Evolutionary conservation across 2,113 vertebrate genomes (phyloP), one percentile per base, ranked within the genome.

Genomic region (Junco hyemalis): DNA sequence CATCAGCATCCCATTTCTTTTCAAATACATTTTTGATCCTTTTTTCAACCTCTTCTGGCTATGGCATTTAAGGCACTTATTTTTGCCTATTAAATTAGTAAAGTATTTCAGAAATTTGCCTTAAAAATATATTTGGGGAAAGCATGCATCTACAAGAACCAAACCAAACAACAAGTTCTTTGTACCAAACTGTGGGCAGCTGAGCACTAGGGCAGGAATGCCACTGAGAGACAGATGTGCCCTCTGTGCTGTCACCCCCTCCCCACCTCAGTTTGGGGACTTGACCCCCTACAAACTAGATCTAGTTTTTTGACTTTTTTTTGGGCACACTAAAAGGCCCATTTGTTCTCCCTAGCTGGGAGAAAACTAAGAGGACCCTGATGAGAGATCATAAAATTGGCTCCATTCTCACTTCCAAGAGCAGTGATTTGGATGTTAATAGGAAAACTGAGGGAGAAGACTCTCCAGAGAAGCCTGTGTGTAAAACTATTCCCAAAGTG

Each of bases 311-410:
- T 82, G 63, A 90, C 63, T 87, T 85, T 40, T 40, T 40, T 69
- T 45, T 80, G 79, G 36, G 66, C 63, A 73, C 45, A 64, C 45
- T 88, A 70, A 76, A 93, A 92, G 42, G 40, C 28, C 71, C 74
- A 80, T 96, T 96, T 95, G 70, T 88, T 95, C 83, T 82, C 66
- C 64, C 36, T 50, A 65, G 66, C 59, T 94, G 85, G 1, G 12
- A 87, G 44, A 69, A 64, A 48, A 72, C 40, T 57, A 38, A 33
- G 63, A 86, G 50, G 57, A 93, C 28, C 50, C 74, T 80, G 78
- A 21, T 88, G 85, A 71, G 81, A 90, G 85, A 71, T 71, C 65
- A 72, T 88, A 86, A 95, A 93, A 92, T 26, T 29, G 40, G 54
- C 59, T 94, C 36, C 28, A 48, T 72, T 95, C 64, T 82, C 70